phyloP scores from a whole-genome alignment of 2,888 invertebrate species.

The Antheraea assamensis region DNA sequence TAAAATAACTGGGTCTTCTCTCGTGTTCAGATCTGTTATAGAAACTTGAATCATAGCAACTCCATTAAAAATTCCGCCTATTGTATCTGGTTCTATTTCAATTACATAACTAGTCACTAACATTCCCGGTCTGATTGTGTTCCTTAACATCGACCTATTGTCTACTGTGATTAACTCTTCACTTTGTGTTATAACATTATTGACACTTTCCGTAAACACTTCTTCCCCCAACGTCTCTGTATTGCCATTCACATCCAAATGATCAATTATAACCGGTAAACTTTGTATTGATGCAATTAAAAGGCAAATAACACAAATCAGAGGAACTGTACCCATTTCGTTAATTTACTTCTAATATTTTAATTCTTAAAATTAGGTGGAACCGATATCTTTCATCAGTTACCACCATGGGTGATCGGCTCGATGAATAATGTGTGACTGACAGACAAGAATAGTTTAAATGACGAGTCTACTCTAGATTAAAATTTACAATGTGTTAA shows the following conservation, averaged over 20 bases:
- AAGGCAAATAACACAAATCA: slow-evolving; percentile 5
- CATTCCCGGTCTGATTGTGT: slow-evolving; percentile 56
- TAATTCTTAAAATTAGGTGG: neutral
- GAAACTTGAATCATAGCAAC: slow-evolving; percentile 40
- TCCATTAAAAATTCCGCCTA: slow-evolving; percentile 49
- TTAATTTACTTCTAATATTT: neutral
- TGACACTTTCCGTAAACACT: slow-evolving; percentile 7
- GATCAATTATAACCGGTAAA: slow-evolving; percentile 8
- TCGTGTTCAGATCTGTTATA: slow-evolving; percentile 38
- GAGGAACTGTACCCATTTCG: slow-evolving; percentile 13
- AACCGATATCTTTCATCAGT: slow-evolving; percentile 30
- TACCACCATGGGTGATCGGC: slow-evolving; percentile 30
- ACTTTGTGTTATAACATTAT: slow-evolving; percentile 2
- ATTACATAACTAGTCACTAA: slow-evolving; percentile 43
- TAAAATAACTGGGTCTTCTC: slow-evolving; percentile 47
- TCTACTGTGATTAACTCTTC: slow-evolving; percentile 16
- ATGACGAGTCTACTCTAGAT: neutral
- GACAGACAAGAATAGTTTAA: slow-evolving; percentile 21
- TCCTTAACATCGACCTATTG: slow-evolving; percentile 28
- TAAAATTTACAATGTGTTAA: slow-evolving; percentile 6
- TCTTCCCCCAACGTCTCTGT: neutral
- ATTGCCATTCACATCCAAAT: neutral
- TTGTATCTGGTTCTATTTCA: slow-evolving; percentile 38
- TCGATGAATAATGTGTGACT: slow-evolving; percentile 30
- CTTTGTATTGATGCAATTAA: slow-evolving; percentile 6